Evolutionary conservation across 2,113 vertebrate genomes (phyloP), one percentile per base, ranked within the genome.

Genomic region (Scolopax mira): DNA sequence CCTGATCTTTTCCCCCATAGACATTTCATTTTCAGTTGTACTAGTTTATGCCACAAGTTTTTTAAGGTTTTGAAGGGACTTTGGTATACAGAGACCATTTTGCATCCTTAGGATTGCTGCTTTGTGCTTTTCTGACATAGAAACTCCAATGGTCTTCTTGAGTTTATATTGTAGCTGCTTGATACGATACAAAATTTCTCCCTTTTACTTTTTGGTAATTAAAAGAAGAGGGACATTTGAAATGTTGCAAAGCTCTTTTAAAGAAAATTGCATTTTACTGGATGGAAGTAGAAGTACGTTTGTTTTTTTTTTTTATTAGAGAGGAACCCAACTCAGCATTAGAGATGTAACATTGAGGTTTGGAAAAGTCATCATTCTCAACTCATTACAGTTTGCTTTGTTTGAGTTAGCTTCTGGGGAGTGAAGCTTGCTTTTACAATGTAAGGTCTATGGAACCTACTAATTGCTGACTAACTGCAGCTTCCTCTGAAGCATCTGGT

Each of bases 1-100:
- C 71, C 51, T 83, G 31, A 16, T 91, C 61, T 95, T 96, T 96
- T 95, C 28, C 78, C 89, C n/a, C 42, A 70, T 54, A 75, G 66
- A 65, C 35, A 57, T 80, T 94, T 90, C 35, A 41, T 83, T 94
- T 93, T 83, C 41, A 44, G 57, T 83, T 75, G 31, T 72, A 66
- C 74, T 60, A 79, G 78, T 86, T 82, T 88, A 49, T 91, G 30
- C 35, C 25, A 31, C 61, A 66, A 85, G 62, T 92, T 90, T 82
- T 93, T 1, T 16, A 93, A 80, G 79, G 85, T 95, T 94, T 86
- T 94, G 19, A 80, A 61, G 64, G 55, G 25, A 69, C 35, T 82
- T 65, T 2, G 66, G 39, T 92, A 48, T 64, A 35, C 11, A 4
- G 73, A 79, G 41, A 79, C 2, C 9, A 64, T 85, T 96, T 85